Evolutionary conservation across 1,140 invertebrate species (phyloP).

Genomic region (Diabrotica undecimpunctata): DNA sequence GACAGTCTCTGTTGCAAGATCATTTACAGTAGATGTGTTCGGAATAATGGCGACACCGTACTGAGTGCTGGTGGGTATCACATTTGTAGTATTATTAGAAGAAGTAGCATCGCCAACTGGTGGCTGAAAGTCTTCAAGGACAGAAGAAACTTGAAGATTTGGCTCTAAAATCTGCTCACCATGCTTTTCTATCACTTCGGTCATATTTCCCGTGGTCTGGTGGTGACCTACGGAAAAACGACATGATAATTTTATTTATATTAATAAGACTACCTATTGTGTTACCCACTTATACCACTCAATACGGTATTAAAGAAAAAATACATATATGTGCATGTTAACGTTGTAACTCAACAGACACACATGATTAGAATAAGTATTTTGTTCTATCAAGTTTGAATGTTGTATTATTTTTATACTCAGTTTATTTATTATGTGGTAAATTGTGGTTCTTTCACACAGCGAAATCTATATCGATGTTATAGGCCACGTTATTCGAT

Average conservation of each 20-base stretch:
- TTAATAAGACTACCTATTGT: constrained; percentile 22
- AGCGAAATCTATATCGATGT: too few species aligned
- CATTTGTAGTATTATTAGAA: constrained; percentile 38
- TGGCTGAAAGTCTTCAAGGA: constrained; percentile 25
- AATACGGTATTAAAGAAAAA: constrained; percentile 23
- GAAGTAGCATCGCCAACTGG: constrained; percentile 24
- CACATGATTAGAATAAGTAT: too few species aligned
- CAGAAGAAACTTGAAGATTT: constrained; percentile 22
- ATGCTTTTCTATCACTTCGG: constrained; percentile 32
- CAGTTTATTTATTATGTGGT: too few species aligned
- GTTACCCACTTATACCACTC: constrained; percentile 36
- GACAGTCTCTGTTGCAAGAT: constrained; percentile 30
- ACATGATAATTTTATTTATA: constrained; percentile 6
- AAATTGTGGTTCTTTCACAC: too few species aligned
- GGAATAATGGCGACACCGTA: constrained; percentile 46
- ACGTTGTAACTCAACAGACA: too few species aligned
- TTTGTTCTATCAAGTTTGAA: too few species aligned
- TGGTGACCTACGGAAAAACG: constrained; percentile 45
- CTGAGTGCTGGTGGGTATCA: constrained; percentile 48
- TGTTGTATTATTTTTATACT: too few species aligned
- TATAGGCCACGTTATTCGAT: too few species aligned
- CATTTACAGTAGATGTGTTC: constrained; percentile 29
- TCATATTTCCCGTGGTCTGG: constrained; percentile 45
- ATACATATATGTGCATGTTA: too few species aligned
- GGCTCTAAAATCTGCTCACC: constrained; percentile 22